A percentile compares a stretch with the other conserved stretches of the same genome.
Evolutionary conservation across 2,113 vertebrate genomes (phyloP).

Genomic region (Suricata suricatta): DNA sequence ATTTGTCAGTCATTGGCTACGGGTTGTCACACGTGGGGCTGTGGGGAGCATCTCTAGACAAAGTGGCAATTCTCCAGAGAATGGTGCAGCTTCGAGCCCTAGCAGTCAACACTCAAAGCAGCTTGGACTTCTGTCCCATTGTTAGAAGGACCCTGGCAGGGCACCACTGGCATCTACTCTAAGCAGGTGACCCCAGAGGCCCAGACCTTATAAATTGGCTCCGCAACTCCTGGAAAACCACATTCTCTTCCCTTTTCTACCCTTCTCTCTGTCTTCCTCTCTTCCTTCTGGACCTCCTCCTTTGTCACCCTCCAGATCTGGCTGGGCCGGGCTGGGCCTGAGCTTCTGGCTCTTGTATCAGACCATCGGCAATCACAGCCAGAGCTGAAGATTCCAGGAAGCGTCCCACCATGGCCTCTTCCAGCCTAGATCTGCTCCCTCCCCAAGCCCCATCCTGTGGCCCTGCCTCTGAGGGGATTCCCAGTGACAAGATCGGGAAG

Average conservation of each 20-base stretch:
- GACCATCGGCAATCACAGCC: not conserved
- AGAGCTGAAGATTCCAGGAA: not conserved
- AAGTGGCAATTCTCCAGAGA: not conserved
- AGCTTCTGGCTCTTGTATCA: not conserved
- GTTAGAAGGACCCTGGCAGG: not conserved
- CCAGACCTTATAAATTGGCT: not conserved
- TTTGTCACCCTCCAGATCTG: not conserved
- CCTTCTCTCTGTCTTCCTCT: not conserved
- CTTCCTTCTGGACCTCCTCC: not conserved
- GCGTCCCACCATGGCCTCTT: not conserved
- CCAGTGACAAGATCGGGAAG: conserved; percentile 41
- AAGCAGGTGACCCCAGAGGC: not conserved
- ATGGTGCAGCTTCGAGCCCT: not conserved
- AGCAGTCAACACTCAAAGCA: not conserved
- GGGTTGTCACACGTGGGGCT: not conserved
- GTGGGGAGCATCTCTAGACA: not conserved
- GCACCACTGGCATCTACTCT: fast-evolving
- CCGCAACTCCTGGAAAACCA: not conserved
- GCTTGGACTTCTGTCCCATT: fast-evolving
- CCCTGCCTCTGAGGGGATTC: conserved; percentile 54
- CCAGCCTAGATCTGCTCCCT: not conserved
- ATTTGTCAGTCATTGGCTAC: not conserved
- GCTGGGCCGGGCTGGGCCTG: not conserved
- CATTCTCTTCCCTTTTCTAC: not conserved
- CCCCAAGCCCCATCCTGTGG: not conserved